phyloP scores from a whole-genome alignment of 2,113 vertebrate species.

The Phyllopteryx taeniolatus region DNA sequence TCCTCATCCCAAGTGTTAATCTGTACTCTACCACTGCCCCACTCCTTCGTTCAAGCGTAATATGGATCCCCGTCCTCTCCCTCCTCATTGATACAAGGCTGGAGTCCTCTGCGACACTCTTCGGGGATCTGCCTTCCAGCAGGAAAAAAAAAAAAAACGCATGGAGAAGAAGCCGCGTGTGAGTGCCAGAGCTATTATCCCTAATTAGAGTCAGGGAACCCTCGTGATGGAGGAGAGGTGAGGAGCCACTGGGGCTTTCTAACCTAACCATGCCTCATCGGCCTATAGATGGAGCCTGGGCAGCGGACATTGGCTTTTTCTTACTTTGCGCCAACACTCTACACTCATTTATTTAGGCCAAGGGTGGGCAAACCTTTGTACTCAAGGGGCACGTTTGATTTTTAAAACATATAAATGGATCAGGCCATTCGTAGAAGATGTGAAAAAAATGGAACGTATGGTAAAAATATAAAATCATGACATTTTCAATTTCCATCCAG shows the following conservation, averaged over 20 bases:
- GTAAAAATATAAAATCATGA: too few species aligned
- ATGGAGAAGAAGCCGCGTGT: slow-evolving; percentile 31
- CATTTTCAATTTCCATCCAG: too few species aligned
- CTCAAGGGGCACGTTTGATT: not conserved
- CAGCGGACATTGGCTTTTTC: slow-evolving; percentile 35
- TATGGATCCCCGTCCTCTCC: slow-evolving; percentile 14
- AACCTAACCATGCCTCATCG: slow-evolving; percentile 40
- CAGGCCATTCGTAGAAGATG: not conserved
- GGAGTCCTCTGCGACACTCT: slow-evolving; percentile 44
- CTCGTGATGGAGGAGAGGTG: slow-evolving; percentile 30
- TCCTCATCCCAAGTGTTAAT: slow-evolving; percentile 4
- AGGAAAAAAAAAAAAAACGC: slow-evolving; percentile 19
- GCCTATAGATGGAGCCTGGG: slow-evolving; percentile 29
- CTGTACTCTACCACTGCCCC: slow-evolving; percentile 10
- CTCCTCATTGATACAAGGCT: slow-evolving; percentile 56
- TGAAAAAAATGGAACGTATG: not conserved
- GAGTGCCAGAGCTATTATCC: slow-evolving; percentile 40
- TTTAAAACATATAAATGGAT: not conserved
- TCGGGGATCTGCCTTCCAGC: slow-evolving; percentile 49
- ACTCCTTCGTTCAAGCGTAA: slow-evolving; percentile 29
- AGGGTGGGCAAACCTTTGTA: not conserved
- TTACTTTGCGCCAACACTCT: slow-evolving; percentile 38
- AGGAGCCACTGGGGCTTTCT: slow-evolving; percentile 35
- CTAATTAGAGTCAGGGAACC: slow-evolving; percentile 61
- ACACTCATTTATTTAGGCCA: not conserved